phyloP scores from a whole-genome alignment of 2,888 invertebrate genomes.

The Pheosia tremula region DNA sequence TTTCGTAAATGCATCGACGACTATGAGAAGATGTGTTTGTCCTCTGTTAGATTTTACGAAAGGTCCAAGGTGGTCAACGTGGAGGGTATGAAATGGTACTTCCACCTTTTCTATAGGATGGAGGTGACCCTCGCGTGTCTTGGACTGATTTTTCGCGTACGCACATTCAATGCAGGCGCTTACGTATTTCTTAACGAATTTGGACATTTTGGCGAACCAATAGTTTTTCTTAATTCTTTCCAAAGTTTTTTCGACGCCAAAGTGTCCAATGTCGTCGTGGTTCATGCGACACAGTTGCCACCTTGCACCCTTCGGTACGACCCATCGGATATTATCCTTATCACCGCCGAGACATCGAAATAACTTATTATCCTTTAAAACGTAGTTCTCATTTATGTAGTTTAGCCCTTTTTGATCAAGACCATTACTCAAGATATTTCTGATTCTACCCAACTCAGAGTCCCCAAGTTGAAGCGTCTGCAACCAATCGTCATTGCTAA shows the following conservation, averaged over 20 bases:
- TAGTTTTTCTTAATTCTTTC: constrained; percentile 7
- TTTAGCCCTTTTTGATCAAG: background rate
- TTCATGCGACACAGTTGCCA: constrained; percentile 9
- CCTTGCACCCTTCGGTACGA: constrained; percentile 7
- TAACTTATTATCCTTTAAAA: constrained; percentile 2
- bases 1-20: constrained; percentile 9
- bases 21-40: background rate
- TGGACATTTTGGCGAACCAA: constrained; percentile 10
- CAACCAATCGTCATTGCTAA: constrained; percentile 7
- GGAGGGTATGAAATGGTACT: constrained; percentile 59
- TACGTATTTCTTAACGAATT: too few species aligned
- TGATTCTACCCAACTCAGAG: background rate
- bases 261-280: constrained; percentile 13
- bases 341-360: background rate
- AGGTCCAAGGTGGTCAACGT: constrained; percentile 65
- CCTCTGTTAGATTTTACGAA: constrained; percentile 37
- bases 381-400: constrained; percentile 5
- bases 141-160: constrained; percentile 42
- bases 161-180: constrained; percentile 45
- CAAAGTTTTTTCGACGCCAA: constrained; percentile 5
- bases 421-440: background rate
- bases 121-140: constrained; percentile 42
- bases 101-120: constrained; percentile 57
- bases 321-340: background rate
- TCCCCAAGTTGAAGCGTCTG: constrained; percentile 4